phyloP scores from a whole-genome alignment of 2,797 vertebrate genomes.

The Sphaeramia orbicularis region DNA sequence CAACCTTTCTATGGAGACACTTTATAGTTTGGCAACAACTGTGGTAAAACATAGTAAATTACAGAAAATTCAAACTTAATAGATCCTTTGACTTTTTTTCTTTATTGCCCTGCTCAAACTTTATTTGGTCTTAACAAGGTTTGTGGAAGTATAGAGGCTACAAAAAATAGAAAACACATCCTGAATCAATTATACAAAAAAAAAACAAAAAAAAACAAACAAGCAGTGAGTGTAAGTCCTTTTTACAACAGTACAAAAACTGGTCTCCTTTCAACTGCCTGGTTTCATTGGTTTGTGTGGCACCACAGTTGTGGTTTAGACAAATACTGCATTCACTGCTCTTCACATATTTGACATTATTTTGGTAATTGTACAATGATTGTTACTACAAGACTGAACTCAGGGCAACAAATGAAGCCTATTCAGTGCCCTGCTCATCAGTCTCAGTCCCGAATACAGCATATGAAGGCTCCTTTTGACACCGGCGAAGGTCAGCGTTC shows the following conservation, averaged over 20 bases:
- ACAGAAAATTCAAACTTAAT: not conserved
- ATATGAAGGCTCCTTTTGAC: slow-evolving; percentile 29
- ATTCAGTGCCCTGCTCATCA: slow-evolving; percentile 28
- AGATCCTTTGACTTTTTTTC: not conserved
- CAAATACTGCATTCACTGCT: slow-evolving; percentile 16
- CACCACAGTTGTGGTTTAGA: slow-evolving; percentile 21
- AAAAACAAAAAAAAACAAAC: slow-evolving; percentile 13
- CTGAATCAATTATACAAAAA: slow-evolving; percentile 31
- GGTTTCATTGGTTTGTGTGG: slow-evolving; percentile 39
- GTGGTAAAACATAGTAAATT: slow-evolving; percentile 4
- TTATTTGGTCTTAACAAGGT: not conserved
- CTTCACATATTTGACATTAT: slow-evolving; percentile 37
- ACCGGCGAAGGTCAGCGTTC: slow-evolving; percentile 49
- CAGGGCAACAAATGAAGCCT: slow-evolving; percentile 27
- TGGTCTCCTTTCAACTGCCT: slow-evolving; percentile 33
- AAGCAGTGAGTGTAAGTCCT: slow-evolving; percentile 34
- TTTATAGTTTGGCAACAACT: not conserved
- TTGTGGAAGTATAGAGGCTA: slow-evolving; percentile 29
- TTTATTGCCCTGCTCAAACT: not conserved
- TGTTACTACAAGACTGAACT: slow-evolving; percentile 35
- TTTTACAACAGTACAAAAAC: slow-evolving; percentile 50
- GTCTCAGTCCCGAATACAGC: slow-evolving; percentile 37
- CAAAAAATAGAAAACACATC: slow-evolving; percentile 27
- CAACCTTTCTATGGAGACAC: not conserved
- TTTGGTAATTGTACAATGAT: slow-evolving; percentile 47